Percentiles rank a stretch among this genome's conserved stretches.
These are phyloP conservation scores for Atta cephalotes DNA, from an alignment of 1,140 invertebrate species.

Conservation along the genomic window DNA sequence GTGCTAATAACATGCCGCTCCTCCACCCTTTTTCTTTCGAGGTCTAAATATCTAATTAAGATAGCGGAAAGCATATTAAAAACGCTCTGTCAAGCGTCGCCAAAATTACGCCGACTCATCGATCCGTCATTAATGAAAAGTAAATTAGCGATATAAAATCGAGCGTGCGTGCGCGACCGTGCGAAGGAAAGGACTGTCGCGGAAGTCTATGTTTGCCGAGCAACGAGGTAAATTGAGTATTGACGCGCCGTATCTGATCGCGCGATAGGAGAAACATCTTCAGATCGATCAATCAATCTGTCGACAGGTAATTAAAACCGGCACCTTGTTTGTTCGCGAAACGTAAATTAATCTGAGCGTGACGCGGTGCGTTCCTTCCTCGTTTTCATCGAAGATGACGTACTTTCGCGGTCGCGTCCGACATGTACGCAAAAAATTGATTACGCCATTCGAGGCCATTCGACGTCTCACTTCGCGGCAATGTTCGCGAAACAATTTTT, in stretches of 20 bases:
- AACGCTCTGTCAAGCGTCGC: slow-evolving; percentile 11
- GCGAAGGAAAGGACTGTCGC: slow-evolving; percentile 21
- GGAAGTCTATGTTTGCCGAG: slow-evolving; percentile 47
- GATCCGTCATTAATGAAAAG: slow-evolving; percentile 57
- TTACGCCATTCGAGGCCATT: slow-evolving; percentile 37
- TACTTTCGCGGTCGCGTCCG: slow-evolving; percentile 6
- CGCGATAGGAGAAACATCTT: slow-evolving; percentile 54
- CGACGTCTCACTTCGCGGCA: slow-evolving; percentile 18
- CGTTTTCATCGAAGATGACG: not conserved
- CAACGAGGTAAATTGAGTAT: slow-evolving; percentile 42
- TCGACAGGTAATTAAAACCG: slow-evolving; percentile 74
- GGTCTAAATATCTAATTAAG: slow-evolving; percentile 62
- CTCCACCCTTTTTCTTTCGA: not conserved
- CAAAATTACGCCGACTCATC: slow-evolving; percentile 53
- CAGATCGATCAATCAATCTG: slow-evolving; percentile 73
- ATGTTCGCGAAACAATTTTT: slow-evolving; percentile 13
- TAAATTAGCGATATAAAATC: slow-evolving; percentile 47
- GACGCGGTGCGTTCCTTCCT: slow-evolving; percentile 47
- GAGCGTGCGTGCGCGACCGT: slow-evolving; percentile 38
- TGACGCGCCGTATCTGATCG: slow-evolving; percentile 67
- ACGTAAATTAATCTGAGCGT: slow-evolving; percentile 69
- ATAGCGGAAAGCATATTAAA: slow-evolving; percentile 54
- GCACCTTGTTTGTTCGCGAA: slow-evolving; percentile 72
- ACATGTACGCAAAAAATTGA: slow-evolving; percentile 55
- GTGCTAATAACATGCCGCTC: not conserved